Conservation (phyloP, 2,888 invertebrate species). For the Geophilus truncorum region DNA sequence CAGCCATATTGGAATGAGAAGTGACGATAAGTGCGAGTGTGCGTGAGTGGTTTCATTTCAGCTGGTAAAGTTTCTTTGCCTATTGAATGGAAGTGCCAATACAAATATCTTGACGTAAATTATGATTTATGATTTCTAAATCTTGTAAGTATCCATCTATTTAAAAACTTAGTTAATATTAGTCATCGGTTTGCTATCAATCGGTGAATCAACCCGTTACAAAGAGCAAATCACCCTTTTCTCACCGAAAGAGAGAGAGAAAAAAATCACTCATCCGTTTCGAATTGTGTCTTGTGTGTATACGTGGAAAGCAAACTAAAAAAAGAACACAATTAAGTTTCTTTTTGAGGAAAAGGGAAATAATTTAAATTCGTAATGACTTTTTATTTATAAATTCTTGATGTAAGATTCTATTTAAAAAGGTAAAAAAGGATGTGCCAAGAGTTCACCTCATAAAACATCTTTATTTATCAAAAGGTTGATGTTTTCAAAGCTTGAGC, state of each 20-base stretch:
- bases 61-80: background rate
- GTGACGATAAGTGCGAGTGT: background rate
- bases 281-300: too few species aligned
- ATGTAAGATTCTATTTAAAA: background rate
- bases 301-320: background rate
- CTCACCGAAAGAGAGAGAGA: background rate
- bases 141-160: background rate
- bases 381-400: background rate
- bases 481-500: too few species aligned
- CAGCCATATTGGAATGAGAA: background rate
- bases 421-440: background rate
- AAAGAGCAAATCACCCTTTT: background rate
- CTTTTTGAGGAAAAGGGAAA: background rate
- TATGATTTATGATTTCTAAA: background rate
- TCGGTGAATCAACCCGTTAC: conserved; percentile 1
- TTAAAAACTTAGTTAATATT: background rate
- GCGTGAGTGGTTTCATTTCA: background rate
- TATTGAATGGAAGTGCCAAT: background rate
- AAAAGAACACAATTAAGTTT: background rate
- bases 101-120: background rate
- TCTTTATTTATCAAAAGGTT: background rate
- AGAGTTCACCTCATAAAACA: background rate
- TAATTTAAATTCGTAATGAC: background rate
- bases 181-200: background rate
- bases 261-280: too few species aligned